Percentiles rank a stretch among this genome's conserved stretches.
Conservation (phyloP, 2,113 vertebrate genomes). For the Rutilus rutilus region DNA sequence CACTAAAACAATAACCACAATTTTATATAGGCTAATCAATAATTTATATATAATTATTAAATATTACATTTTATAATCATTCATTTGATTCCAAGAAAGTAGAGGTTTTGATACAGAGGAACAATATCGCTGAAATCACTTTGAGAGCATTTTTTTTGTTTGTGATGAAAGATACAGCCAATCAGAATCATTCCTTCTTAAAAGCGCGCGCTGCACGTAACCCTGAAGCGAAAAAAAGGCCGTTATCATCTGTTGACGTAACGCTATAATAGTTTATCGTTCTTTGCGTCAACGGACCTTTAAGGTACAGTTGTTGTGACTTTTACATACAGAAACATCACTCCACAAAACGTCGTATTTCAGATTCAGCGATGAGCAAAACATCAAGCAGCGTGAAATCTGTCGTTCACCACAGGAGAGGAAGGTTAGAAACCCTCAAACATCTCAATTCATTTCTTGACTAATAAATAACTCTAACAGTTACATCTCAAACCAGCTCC, state of each 20-base stretch:
- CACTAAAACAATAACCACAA: background rate
- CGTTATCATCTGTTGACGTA: background rate
- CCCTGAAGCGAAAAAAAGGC: background rate
- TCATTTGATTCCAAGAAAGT: background rate
- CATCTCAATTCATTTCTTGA: background rate
- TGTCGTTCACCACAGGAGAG: background rate
- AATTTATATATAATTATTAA: too few species aligned
- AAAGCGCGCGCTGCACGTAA: background rate
- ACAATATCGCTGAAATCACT: background rate
- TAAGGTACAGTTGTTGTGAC: background rate
- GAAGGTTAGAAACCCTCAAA: background rate
- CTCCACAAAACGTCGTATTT: background rate
- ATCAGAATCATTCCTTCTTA: background rate
- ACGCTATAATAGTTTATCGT: background rate
- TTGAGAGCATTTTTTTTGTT: background rate
- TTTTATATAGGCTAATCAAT: too few species aligned
- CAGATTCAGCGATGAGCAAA: background rate
- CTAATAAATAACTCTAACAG: background rate
- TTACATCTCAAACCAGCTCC: background rate
- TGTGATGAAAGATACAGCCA: background rate
- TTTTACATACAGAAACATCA: background rate
- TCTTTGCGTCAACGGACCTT: background rate
- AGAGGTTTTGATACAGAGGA: background rate
- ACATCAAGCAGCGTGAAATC: background rate
- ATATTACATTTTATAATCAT: background rate